A percentile compares a stretch with the other conserved stretches of the same genome.
phyloP scores from a whole-genome alignment of 2,888 invertebrate species.

The Ichneumon xanthorius region DNA sequence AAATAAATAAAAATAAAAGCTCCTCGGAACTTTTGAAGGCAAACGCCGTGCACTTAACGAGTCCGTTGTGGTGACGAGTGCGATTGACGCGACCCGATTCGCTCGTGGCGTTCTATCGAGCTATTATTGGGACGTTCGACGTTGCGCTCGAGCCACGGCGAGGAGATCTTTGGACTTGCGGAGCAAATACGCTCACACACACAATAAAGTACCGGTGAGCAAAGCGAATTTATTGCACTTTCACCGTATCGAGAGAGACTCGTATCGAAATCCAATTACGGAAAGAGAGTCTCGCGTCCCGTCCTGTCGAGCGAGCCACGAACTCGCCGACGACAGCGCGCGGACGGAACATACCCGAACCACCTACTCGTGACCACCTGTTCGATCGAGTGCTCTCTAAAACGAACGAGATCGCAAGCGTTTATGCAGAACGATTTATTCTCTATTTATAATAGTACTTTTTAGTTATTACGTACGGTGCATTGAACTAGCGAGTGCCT shows the following conservation, averaged over 20 bases:
- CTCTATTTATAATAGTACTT: conserved; percentile 42
- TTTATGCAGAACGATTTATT: conserved; percentile 65
- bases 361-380: conserved; percentile 60
- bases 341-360: not conserved
- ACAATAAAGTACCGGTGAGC: conserved; percentile 21
- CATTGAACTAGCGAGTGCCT: conserved; percentile 13
- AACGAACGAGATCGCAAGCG: conserved; percentile 22
- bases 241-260: conserved; percentile 55
- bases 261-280: conserved; percentile 70
- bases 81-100: conserved; percentile 12
- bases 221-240: conserved; percentile 67
- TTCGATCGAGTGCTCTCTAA: conserved; percentile 56
- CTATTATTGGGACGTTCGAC: conserved; percentile 12
- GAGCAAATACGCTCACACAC: conserved; percentile 5
- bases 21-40: not conserved
- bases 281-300: conserved; percentile 38
- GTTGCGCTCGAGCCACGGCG: not conserved
- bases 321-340: conserved; percentile 12
- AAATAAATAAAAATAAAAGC: not conserved
- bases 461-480: conserved; percentile 3
- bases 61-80: not conserved
- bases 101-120: not conserved
- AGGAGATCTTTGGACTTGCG: not conserved
- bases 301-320: conserved; percentile 16
- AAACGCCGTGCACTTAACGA: not conserved